A percentile compares a stretch with the other conserved stretches of the same genome.
Evolutionary conservation across 1,140 invertebrate genomes (phyloP).

Genomic region (Dendrolimus kikuchii): DNA sequence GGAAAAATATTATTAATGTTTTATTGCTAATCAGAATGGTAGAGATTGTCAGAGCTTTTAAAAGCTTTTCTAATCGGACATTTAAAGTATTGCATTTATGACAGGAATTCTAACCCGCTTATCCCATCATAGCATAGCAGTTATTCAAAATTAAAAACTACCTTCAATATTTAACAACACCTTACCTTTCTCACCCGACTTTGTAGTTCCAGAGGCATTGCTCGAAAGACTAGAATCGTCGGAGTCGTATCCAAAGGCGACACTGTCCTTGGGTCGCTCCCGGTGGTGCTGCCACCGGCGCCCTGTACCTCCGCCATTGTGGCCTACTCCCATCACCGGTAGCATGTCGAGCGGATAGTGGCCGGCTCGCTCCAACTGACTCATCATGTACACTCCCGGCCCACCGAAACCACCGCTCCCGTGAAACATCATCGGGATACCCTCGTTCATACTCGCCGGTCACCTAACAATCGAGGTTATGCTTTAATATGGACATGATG

Average conservation of each 20-base stretch:
- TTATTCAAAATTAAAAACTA: background rate
- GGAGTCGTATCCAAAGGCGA: conserved; percentile 62
- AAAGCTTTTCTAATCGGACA: too few species aligned
- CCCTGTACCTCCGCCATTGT: conserved; percentile 33
- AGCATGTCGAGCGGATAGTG: conserved; percentile 38
- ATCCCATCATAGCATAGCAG: background rate
- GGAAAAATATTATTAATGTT: too few species aligned
- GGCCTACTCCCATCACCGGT: conserved; percentile 26
- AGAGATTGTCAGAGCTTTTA: too few species aligned
- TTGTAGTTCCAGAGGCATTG: conserved; percentile 60
- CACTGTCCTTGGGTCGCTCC: conserved; percentile 38
- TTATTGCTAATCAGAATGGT: too few species aligned
- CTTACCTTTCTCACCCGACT: conserved; percentile 61
- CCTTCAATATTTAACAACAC: conserved; percentile 5
- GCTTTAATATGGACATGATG: background rate
- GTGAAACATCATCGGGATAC: conserved; percentile 49
- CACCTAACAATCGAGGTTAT: conserved; percentile 5
- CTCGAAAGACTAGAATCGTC: conserved; percentile 69
- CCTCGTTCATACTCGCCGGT: conserved; percentile 46
- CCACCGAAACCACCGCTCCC: conserved; percentile 38
- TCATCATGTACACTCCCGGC: conserved; percentile 39
- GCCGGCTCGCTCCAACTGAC: conserved; percentile 32
- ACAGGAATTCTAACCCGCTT: too few species aligned
- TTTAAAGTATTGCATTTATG: too few species aligned
- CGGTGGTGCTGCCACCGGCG: conserved; percentile 43